phyloP scores from a whole-genome alignment of 1,140 invertebrate genomes.

The Cyclargus thomasi region DNA sequence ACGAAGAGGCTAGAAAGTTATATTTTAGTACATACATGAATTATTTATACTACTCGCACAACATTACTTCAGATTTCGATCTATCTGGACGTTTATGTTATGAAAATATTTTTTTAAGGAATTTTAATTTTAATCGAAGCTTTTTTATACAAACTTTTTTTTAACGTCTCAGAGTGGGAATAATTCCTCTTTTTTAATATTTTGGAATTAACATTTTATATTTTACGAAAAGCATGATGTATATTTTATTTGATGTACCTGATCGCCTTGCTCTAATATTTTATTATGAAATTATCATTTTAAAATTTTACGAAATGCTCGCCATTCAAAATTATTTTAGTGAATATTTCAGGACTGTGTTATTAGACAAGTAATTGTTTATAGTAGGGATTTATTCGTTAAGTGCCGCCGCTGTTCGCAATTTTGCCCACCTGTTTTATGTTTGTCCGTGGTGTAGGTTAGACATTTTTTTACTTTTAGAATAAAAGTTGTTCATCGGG shows the following conservation, averaged over 20 bases:
- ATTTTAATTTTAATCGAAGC: conserved; percentile 18
- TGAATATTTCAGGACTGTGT: conserved; percentile 64
- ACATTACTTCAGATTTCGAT: conserved; percentile 57
- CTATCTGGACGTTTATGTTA: conserved; percentile 60
- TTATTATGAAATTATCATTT: conserved; percentile 19
- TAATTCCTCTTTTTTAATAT: conserved; percentile 9
- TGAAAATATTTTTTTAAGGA: neutral
- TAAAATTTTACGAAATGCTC: conserved; percentile 22
- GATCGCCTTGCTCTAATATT: conserved; percentile 36
- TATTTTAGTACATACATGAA: conserved; percentile 28
- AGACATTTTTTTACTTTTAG: neutral
- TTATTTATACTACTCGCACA: conserved; percentile 25
- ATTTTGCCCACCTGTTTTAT: neutral
- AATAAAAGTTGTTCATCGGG: neutral
- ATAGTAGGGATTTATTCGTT: conserved; percentile 49
- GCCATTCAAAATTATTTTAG: conserved; percentile 42
- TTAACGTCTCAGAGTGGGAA: neutral
- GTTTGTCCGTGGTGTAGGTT: neutral
- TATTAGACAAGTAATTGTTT: conserved; percentile 67
- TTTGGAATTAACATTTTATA: conserved; percentile 26
- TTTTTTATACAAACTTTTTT: conserved; percentile 7
- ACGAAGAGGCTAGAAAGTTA: conserved; percentile 39
- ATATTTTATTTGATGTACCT: conserved; percentile 56
- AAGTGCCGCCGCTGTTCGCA: conserved; percentile 18
- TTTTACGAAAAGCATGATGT: conserved; percentile 26